Base-by-base conservation (phyloP, 1,140 invertebrate genomes). In the Dendrolimus kikuchii region DNA sequence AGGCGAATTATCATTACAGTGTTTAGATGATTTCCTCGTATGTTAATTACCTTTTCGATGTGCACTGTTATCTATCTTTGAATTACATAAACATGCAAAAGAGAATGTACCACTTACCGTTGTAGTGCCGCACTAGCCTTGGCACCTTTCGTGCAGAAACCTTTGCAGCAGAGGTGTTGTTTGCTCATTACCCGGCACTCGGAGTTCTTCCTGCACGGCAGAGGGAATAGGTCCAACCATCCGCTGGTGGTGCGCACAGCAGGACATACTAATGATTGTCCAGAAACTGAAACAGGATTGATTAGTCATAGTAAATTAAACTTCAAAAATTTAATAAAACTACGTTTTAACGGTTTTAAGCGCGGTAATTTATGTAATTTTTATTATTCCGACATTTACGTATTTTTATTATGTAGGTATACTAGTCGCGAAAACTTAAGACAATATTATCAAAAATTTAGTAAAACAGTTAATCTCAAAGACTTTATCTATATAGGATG, bases 191-290 rank as follows among this genome's bases (percentile, higher is more conserved):
- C 66, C 38, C 66, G 60, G 65, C 87, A 88, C 53, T 88, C 86
- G 4, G 68, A 62, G 52, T 77, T 67, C 55, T 81, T 77, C n/a
- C 50, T 63, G 59, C 87, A 88, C 3, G 87, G 87, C 48, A 88
- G 62, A 5, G 87, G 87, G 51, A 88, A 88, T 42, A 88, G 64
- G 51, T 88, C 87, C 55, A 86, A 57, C 83, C 83, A 86, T 7
- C 83, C 81, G 59, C 83, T 86, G 38, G 64, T 82, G 5, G 80
- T 85, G 23, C 81, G 75, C 7, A 85, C 80, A 7, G 77, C 71
- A 0, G 83, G 83, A 47, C 83, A 86, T 44, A 67, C 68, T 23
- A 86, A 50, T 5, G 79, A 74, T 51, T 86, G 83, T 7, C 66
- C 57, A 8, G 65, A 39, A 48, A 58, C 82, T 83, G 67, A 4